These are phyloP conservation scores for Manis pentadactyla DNA, from an alignment of 2,797 vertebrate species.

Conservation along the genomic window DNA sequence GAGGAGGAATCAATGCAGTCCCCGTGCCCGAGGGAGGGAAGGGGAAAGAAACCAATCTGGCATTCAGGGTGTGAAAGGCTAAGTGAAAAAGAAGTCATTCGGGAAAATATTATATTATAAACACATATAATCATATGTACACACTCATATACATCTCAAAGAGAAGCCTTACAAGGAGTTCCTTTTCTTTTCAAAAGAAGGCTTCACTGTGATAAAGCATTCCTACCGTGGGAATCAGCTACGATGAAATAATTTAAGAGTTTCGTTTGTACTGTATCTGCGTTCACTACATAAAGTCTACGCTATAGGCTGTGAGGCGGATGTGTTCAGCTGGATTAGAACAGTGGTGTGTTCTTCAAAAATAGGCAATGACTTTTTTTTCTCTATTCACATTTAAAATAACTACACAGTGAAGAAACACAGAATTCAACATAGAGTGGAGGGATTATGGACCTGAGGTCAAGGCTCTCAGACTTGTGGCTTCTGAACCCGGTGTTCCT, in stretches of 20 bases:
- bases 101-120: conserved; percentile 78
- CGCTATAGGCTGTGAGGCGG: not conserved
- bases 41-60: not conserved
- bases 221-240: conserved; percentile 52
- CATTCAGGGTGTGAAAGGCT: not conserved
- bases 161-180: conserved; percentile 37
- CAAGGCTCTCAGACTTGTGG: not conserved
- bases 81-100: conserved; percentile 39
- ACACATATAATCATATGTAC: conserved; percentile 72
- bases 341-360: not conserved
- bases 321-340: not conserved
- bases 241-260: conserved; percentile 66
- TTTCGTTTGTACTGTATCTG: not conserved
- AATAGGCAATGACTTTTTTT: conserved; percentile 19
- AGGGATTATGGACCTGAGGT: not conserved
- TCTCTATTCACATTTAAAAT: not conserved
- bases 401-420: conserved; percentile 52
- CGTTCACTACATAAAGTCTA: conserved; percentile 33
- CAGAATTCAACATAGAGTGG: conserved; percentile 19
- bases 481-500: not conserved
- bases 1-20: not conserved
- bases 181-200: not conserved
- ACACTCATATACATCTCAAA: conserved; percentile 62
- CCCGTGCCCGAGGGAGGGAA: not conserved
- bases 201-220: conserved; percentile 34